Conservation (phyloP, 2,797 vertebrate species). For the Chromobotia macracanthus region DNA sequence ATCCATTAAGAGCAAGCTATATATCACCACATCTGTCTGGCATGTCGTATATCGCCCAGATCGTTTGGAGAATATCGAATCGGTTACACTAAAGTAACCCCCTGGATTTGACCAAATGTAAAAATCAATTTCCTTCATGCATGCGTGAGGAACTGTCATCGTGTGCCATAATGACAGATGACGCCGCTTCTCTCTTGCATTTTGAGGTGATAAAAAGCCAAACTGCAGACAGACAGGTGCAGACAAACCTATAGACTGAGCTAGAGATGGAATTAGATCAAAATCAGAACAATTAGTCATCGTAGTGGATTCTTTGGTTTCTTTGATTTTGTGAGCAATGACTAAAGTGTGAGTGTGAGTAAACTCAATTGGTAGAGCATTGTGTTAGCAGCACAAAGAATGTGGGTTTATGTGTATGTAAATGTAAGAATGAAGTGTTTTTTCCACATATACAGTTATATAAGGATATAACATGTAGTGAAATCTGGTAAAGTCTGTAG, state of each 20-base stretch:
- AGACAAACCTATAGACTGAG: neutral
- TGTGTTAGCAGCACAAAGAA: too few relatives aligned
- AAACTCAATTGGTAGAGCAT: too few relatives aligned
- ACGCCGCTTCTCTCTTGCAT: slow-evolving; percentile 65
- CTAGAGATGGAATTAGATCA: slow-evolving; percentile 67
- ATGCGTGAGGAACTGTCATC: slow-evolving; percentile 82
- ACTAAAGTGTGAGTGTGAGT: too few relatives aligned
- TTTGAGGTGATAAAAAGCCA: slow-evolving; percentile 64
- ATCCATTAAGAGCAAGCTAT: slow-evolving; percentile 80
- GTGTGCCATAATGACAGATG: slow-evolving; percentile 78
- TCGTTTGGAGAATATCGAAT: slow-evolving; percentile 85
- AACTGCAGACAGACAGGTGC: slow-evolving; percentile 57
- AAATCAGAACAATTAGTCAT: slow-evolving; percentile 76
- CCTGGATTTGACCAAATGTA: slow-evolving; percentile 81
- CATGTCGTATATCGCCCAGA: slow-evolving; percentile 71
- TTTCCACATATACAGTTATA: too few relatives aligned
- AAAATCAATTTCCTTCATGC: slow-evolving; percentile 78
- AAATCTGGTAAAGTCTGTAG: too few relatives aligned
- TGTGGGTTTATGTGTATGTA: too few relatives aligned
- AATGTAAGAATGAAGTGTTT: too few relatives aligned
- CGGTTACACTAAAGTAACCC: slow-evolving; percentile 85
- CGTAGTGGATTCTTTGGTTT: slow-evolving; percentile 1
- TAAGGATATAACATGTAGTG: too few relatives aligned
- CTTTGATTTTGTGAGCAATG: neutral
- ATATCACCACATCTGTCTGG: slow-evolving; percentile 79